Conservation (phyloP, 2,888 invertebrate species). For the Agrilus mali region DNA sequence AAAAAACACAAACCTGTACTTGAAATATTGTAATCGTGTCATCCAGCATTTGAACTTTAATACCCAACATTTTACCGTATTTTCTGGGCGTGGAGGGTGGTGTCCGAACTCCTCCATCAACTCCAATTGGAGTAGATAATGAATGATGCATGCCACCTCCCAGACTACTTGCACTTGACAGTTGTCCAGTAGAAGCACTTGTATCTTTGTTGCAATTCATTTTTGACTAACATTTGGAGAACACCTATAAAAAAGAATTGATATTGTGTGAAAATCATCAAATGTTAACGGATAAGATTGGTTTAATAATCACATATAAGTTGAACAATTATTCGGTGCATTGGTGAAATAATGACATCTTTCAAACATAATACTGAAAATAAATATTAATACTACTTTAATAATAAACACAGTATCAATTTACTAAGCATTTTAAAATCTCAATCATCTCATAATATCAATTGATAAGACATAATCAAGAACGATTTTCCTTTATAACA, state of each 20-base stretch:
- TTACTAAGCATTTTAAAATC: too few relatives aligned
- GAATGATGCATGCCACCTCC: conserved; percentile 61
- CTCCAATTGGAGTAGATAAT: conserved; percentile 72
- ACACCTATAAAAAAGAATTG: conserved; percentile 9
- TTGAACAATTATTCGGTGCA: too few relatives aligned
- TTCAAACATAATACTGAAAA: too few relatives aligned
- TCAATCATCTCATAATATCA: too few relatives aligned
- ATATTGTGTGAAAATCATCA: too few relatives aligned
- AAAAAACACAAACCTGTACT: conserved; percentile 59
- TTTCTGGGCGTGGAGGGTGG: conserved; percentile 71
- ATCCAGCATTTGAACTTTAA: conserved; percentile 80
- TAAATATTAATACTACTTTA: too few relatives aligned
- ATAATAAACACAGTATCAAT: too few relatives aligned
- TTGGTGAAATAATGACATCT: too few relatives aligned
- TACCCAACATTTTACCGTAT: conserved; percentile 79
- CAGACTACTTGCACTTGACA: conserved; percentile 30
- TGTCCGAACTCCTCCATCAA: conserved; percentile 58
- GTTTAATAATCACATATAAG: too few relatives aligned
- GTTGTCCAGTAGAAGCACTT: conserved; percentile 31
- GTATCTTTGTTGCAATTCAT: conserved; percentile 22
- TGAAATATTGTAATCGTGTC: conserved; percentile 84
- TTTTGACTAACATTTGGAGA: conserved; percentile 9
- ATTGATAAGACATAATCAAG: too few relatives aligned
- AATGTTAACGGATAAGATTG: too few relatives aligned
- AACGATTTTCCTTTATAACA: too few relatives aligned